Conservation (phyloP, 2,113 vertebrate genomes). For the Lagopus muta region DNA sequence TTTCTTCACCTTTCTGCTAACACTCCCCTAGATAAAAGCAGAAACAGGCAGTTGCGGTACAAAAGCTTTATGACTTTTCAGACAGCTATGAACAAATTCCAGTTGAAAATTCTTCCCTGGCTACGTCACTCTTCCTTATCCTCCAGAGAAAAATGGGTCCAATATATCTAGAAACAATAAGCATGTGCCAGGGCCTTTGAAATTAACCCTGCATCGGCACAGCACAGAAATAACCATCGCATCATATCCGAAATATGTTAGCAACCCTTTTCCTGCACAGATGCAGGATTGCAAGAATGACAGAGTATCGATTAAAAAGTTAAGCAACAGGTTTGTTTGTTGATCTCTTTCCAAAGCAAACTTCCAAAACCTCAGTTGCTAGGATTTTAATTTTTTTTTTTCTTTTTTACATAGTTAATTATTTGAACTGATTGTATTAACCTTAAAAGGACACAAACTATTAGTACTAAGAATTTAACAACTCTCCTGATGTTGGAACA, state of each 20-base stretch:
- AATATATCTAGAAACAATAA: slow-evolving; percentile 3
- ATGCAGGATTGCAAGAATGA: neutral
- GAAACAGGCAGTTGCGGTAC: neutral
- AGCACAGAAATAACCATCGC: neutral
- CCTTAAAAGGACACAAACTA: neutral
- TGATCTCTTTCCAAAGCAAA: neutral
- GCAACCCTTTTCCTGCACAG: neutral
- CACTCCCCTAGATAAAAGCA: neutral
- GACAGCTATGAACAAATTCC: neutral
- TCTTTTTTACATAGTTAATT: neutral
- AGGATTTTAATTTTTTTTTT: neutral
- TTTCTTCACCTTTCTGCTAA: neutral
- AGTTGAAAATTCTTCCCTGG: neutral
- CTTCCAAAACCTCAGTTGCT: neutral
- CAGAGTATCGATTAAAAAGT: neutral
- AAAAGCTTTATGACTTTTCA: neutral
- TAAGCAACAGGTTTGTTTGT: neutral
- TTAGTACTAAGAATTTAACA: neutral
- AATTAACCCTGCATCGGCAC: slow-evolving; percentile 3
- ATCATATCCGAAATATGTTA: neutral
- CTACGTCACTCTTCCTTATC: neutral
- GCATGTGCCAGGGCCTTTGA: slow-evolving; percentile 14
- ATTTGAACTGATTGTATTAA: neutral
- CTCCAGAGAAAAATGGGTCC: neutral
- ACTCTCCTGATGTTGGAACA: neutral